phyloP scores from a whole-genome alignment of 2,113 vertebrate species.

The Mungos mungo region DNA sequence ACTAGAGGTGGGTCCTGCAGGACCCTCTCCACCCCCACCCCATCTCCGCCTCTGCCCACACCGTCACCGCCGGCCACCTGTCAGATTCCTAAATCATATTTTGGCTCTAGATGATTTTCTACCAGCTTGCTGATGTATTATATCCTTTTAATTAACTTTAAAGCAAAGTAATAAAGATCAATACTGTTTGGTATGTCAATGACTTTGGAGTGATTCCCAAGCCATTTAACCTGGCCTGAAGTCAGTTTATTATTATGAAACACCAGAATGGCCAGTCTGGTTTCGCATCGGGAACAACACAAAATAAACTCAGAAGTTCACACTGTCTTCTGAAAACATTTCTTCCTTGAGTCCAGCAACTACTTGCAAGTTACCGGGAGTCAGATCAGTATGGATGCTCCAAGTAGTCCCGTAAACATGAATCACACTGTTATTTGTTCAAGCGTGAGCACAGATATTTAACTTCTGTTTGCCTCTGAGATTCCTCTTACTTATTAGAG shows the following conservation, averaged over 20 bases:
- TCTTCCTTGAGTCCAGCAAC: not conserved
- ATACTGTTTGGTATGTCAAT: not conserved
- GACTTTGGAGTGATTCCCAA: not conserved
- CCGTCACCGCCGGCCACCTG: not conserved
- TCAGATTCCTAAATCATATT: not conserved
- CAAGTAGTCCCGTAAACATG: not conserved
- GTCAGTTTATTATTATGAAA: not conserved
- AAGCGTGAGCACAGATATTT: not conserved
- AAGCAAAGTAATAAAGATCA: not conserved
- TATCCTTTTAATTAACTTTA: constrained; percentile 63
- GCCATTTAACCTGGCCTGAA: not conserved
- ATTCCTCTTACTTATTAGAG: not conserved
- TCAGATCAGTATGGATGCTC: not conserved
- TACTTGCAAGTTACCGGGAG: not conserved
- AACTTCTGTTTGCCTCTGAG: not conserved
- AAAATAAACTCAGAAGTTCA: not conserved
- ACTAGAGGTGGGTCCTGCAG: not conserved
- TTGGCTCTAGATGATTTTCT: not conserved
- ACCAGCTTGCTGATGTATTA: not conserved
- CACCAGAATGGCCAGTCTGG: not conserved
- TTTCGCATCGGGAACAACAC: not conserved
- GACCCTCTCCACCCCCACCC: not conserved
- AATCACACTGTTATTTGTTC: not conserved
- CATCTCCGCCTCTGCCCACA: not conserved
- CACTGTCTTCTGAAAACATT: not conserved